Conservation (phyloP, 2,888 invertebrate genomes). For the Acronicta leporina region DNA sequence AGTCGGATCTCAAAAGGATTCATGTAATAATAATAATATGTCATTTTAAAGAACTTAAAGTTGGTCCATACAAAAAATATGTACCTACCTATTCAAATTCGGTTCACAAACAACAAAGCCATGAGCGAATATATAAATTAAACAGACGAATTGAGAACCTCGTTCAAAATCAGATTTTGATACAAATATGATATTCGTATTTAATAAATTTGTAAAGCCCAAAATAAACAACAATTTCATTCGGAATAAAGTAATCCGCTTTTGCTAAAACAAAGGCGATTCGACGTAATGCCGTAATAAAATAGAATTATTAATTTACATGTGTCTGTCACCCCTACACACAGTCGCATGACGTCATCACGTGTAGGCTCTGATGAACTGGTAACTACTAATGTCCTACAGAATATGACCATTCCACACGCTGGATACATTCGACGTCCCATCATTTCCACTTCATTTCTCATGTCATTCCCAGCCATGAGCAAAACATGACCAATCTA, state of each 20-base stretch:
- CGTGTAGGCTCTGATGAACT: constrained; percentile 41
- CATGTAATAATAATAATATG: too few species aligned
- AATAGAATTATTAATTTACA: constrained; percentile 45
- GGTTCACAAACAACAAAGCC: too few species aligned
- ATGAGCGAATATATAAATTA: too few species aligned
- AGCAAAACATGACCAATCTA: constrained; percentile 55
- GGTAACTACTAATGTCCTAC: constrained; percentile 50
- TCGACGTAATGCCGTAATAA: constrained; percentile 25
- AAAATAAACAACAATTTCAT: constrained; percentile 9
- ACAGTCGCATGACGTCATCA: constrained; percentile 6
- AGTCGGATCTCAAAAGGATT: too few species aligned
- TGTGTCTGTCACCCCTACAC: constrained; percentile 18
- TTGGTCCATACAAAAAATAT: too few species aligned
- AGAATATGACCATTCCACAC: constrained; percentile 59
- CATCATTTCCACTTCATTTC: constrained; percentile 76
- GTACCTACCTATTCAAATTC: too few species aligned
- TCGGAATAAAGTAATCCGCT: constrained; percentile 31
- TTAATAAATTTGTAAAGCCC: background rate
- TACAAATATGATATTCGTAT: background rate
- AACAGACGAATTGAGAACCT: too few species aligned
- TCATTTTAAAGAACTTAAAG: too few species aligned
- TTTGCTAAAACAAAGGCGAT: constrained; percentile 23
- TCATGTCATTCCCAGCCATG: constrained; percentile 72
- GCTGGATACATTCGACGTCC: constrained; percentile 61
- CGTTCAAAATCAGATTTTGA: too few species aligned